Percentiles rank a stretch among this genome's conserved stretches.
These are phyloP conservation scores for Phaethon lepturus DNA, from an alignment of 2,113 vertebrate genomes.

Conservation along the genomic window DNA sequence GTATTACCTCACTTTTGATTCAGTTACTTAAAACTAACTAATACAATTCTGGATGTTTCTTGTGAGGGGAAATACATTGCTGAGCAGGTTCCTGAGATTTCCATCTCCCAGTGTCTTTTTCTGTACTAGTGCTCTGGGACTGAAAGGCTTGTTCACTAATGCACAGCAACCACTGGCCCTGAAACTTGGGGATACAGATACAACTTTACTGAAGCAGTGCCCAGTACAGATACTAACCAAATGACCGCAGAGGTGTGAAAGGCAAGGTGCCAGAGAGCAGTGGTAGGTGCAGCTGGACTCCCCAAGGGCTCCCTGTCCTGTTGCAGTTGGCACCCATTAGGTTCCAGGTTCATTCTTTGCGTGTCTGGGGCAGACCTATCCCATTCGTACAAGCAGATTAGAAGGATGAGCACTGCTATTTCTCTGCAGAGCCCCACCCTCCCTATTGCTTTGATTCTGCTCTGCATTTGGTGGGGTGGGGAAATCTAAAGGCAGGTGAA, in stretches of 20 bases:
- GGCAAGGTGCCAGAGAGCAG: background rate
- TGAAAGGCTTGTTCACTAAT: background rate
- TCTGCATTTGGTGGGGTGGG: background rate
- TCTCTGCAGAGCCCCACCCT: background rate
- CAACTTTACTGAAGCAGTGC: background rate
- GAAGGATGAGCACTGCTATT: background rate
- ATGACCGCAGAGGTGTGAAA: rapidly evolving
- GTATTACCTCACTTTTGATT: background rate
- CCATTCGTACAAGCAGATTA: background rate
- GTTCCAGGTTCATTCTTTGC: background rate
- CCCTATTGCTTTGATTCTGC: background rate
- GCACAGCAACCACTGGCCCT: background rate
- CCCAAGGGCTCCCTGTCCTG: background rate
- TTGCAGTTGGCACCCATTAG: background rate
- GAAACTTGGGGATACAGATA: background rate
- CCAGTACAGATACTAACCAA: background rate
- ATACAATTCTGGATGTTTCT: background rate
- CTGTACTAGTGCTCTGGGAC: background rate
- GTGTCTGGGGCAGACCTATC: background rate
- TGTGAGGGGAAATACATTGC: background rate
- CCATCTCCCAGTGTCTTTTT: background rate
- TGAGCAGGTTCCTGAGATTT: background rate
- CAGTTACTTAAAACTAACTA: background rate
- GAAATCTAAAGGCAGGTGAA: background rate
- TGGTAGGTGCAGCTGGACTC: background rate